These are phyloP conservation scores for Drosophila erecta DNA, from an alignment of 1,140 invertebrate species.

Conservation along the genomic window DNA sequence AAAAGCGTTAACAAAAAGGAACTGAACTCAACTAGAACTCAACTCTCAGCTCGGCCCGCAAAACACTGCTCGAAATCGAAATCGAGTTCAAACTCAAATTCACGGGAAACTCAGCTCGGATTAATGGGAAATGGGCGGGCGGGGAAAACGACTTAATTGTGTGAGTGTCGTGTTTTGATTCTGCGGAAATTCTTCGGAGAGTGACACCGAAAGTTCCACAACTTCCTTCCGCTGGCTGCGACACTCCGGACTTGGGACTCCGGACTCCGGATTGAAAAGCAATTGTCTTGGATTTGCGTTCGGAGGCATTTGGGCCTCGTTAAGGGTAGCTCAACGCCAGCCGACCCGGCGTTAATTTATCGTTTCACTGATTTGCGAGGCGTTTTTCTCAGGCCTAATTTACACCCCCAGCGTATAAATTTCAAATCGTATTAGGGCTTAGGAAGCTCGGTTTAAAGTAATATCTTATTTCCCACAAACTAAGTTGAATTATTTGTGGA, in stretches of 20 bases:
- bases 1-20: constrained; percentile 48
- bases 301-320: constrained; percentile 42
- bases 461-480: not conserved
- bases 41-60: constrained; percentile 21
- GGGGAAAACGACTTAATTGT: constrained; percentile 70
- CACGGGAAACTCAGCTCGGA: constrained; percentile 29
- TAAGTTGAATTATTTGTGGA: not conserved
- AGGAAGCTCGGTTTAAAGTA: constrained; percentile 3
- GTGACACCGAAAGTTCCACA: constrained; percentile 25
- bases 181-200: constrained; percentile 41
- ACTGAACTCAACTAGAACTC: constrained; percentile 22
- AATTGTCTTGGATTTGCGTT: constrained; percentile 83
- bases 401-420: constrained; percentile 35
- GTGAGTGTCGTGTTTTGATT: constrained; percentile 75
- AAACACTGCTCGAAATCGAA: constrained; percentile 63
- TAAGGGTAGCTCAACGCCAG: constrained; percentile 60
- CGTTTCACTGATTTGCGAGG: constrained; percentile 70
- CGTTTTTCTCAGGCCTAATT: constrained; percentile 27
- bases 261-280: constrained; percentile 71
- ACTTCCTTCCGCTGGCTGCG: constrained; percentile 46
- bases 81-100: constrained; percentile 81
- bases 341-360: constrained; percentile 68
- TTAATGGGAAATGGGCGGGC: constrained; percentile 13
- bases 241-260: constrained; percentile 36
- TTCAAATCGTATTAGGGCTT: constrained; percentile 1